A percentile compares a stretch with the other conserved stretches of the same genome.
These are phyloP conservation scores for Procambarus virginalis DNA, from an alignment of 1,140 invertebrate species.

Conservation along the genomic window DNA sequence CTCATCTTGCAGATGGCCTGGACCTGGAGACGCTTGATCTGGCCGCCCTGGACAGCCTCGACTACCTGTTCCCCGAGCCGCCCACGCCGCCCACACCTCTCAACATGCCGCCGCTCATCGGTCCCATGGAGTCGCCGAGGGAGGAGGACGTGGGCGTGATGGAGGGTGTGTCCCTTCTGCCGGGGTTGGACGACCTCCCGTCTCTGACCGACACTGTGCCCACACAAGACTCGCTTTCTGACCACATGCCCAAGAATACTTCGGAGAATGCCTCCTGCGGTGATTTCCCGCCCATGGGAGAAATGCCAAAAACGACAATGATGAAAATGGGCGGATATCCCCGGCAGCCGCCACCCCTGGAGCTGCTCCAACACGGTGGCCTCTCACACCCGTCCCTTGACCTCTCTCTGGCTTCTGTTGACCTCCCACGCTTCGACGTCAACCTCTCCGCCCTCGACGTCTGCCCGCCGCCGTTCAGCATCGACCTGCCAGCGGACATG, in stretches of 20 bases:
- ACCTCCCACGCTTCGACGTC: neutral
- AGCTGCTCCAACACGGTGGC: neutral
- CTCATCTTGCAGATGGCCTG: slow-evolving; percentile 44
- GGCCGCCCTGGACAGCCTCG: slow-evolving; percentile 40
- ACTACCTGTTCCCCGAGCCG: slow-evolving; percentile 59
- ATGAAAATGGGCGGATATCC: neutral
- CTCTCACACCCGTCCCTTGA: neutral
- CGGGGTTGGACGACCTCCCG: neutral
- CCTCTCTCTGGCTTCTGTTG: neutral
- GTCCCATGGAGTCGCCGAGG: neutral
- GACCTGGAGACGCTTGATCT: slow-evolving; percentile 50
- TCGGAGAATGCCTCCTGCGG: neutral
- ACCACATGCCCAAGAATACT: no score
- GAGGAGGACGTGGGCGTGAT: neutral
- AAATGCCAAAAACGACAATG: neutral
- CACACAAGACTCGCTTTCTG: no score
- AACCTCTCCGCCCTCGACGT: neutral
- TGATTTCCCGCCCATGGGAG: neutral
- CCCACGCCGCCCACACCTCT: slow-evolving; percentile 32
- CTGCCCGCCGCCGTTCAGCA: slow-evolving; percentile 13
- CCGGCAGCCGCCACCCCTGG: neutral
- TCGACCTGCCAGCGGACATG: slow-evolving; percentile 49
- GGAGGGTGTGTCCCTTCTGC: neutral
- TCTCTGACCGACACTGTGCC: neutral
- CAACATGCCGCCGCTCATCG: neutral